Percentiles rank a stretch among this genome's conserved stretches.
These are phyloP conservation scores for Romanogobio albipinnatus DNA, from an alignment of 2,113 vertebrate genomes.

Conservation along the genomic window DNA sequence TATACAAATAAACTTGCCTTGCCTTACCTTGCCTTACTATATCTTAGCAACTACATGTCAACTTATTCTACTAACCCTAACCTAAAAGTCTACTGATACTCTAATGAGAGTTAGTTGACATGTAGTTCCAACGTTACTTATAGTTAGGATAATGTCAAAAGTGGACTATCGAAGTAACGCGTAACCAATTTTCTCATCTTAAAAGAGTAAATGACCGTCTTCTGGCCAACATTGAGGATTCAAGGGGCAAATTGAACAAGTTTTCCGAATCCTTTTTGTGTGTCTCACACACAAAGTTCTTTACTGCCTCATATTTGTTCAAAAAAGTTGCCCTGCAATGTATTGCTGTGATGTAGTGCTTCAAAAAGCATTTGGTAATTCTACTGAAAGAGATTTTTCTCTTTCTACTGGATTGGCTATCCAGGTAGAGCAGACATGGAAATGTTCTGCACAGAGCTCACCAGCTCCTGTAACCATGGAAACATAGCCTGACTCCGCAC, in stretches of 20 bases:
- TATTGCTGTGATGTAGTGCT: constrained; percentile 57
- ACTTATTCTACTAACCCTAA: no score
- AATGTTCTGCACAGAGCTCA: neutral
- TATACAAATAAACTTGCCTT: no score
- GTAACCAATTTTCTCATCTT: neutral
- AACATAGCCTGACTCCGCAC: constrained; percentile 33
- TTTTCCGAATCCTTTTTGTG: neutral
- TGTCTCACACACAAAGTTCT: neutral
- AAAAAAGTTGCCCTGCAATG: neutral
- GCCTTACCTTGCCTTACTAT: no score
- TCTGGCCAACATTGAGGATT: neutral
- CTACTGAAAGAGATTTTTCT: constrained; percentile 36
- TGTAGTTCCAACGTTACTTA: no score
- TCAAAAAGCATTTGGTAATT: constrained; percentile 60
- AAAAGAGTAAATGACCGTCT: neutral
- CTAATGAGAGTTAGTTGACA: no score
- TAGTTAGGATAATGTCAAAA: no score
- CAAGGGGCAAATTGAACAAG: neutral
- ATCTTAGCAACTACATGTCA: no score
- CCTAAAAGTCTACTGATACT: no score
- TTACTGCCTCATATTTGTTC: neutral
- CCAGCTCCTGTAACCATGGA: constrained; percentile 35
- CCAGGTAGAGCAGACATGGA: neutral
- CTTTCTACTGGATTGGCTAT: constrained; percentile 5
- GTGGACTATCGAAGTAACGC: no score